Conservation (phyloP, 1,140 invertebrate species). For the Drosophila seguyi region DNA sequence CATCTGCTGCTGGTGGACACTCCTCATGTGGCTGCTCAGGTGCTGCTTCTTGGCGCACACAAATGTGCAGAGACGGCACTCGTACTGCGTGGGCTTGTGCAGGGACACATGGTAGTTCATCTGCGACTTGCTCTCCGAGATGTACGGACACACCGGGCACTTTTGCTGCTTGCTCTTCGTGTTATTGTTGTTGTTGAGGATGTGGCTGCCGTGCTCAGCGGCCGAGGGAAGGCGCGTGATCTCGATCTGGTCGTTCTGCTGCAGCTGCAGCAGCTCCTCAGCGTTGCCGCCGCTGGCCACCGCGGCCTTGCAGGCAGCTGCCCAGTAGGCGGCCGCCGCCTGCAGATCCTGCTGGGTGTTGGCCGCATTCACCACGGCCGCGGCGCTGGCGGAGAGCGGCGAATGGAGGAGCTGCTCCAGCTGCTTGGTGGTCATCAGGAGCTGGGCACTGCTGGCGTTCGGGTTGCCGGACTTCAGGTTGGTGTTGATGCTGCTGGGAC, state of each 20-base stretch:
- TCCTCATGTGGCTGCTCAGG: conserved; percentile 90
- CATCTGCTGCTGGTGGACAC: conserved; percentile 77
- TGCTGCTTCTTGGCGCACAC: conserved; percentile 92
- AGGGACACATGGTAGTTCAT: conserved; percentile 94
- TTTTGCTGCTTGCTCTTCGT: conserved; percentile 87
- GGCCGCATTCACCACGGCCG: conserved; percentile 69
- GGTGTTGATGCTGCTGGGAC: conserved; percentile 10
- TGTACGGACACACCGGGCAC: conserved; percentile 91
- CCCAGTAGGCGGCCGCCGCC: conserved; percentile 68
- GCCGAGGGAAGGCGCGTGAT: conserved; percentile 67
- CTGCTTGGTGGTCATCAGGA: conserved; percentile 60
- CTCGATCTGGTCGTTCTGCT: conserved; percentile 82
- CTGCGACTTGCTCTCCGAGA: conserved; percentile 93
- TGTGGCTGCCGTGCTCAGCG: conserved; percentile 10
- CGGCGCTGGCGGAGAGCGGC: conserved; percentile 69
- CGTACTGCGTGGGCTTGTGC: conserved; percentile 91
- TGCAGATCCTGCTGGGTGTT: conserved; percentile 76
- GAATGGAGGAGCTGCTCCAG: conserved; percentile 70
- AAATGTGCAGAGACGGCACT: conserved; percentile 92
- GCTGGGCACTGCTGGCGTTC: conserved; percentile 24
- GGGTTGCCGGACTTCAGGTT: conserved; percentile 14
- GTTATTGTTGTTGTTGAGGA: conserved; percentile 53
- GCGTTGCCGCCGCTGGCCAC: conserved; percentile 50
- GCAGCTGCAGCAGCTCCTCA: conserved; percentile 72
- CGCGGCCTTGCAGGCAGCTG: conserved; percentile 65